Base-by-base conservation (phyloP, 1,140 invertebrate genomes). In the Trachymyrmex septentrionalis region DNA sequence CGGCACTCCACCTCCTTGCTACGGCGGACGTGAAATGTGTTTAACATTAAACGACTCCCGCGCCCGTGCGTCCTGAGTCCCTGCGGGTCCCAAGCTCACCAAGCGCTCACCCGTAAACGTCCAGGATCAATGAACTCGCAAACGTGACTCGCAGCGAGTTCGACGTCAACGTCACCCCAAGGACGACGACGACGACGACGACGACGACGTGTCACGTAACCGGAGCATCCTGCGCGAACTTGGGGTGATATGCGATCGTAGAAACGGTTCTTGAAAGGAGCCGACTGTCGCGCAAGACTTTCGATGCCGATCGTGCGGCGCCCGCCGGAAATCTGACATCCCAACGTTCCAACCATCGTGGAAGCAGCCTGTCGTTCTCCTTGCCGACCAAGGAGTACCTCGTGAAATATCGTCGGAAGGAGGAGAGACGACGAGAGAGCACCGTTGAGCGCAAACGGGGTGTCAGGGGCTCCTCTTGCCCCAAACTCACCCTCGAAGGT, bases 271-370 rank as follows among this genome's bases (percentile, higher is more conserved):
- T 48, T 38, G 53, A 30, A 73, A 24, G 38, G 34, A 66, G n/a
- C 57, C 64, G 5, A 71, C 9, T 14, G 59, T n/a, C 82, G 63
- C 50, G 57, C 59, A 66, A 55, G 61, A 84, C 34, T 81, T 6
- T 88, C 55, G 71, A 85, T 77, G 85, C 77, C 50, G 61, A 67
- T 66, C 85, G 63, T 69, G 64, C 44, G 6, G 16, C 44, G 16
- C 59, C 78, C 67, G 66, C 53, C 86, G 86, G 82, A 92, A 93
- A 90, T 92, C 91, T 93, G 92, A 92, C 92, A 88, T 85, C 89
- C 85, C 89, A 88, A 87, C 88, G 91, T 21, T 80, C 87, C 55
- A 67, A 67, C 57, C 72, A 57, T 16, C 86, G 78, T 19, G 80
- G 30, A 34, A 34, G 89, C 78, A 89, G 87, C 64, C 87, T 91